These are phyloP conservation scores for Chondrosia reniformis DNA, from an alignment of 37 sponge, comb jelly and placozoan genomes.

Conservation along the genomic window DNA sequence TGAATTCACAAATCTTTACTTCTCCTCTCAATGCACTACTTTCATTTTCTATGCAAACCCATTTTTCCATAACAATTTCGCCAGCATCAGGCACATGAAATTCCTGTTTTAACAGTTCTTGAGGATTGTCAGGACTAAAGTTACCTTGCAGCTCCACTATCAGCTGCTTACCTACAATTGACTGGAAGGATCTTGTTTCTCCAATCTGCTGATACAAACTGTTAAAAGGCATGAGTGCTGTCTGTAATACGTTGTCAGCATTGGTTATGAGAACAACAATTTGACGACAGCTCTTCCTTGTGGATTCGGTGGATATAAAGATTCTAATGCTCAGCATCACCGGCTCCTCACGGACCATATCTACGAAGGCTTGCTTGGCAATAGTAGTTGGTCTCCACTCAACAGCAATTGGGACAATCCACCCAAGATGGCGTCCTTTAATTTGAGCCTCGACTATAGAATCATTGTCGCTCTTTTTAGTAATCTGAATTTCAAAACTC, in stretches of 20 bases:
- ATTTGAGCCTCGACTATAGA: background rate
- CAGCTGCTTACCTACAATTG: background rate
- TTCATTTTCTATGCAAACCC: too few species aligned
- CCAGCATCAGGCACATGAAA: background rate
- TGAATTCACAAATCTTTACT: too few species aligned
- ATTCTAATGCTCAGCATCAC: background rate
- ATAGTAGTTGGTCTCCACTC: background rate
- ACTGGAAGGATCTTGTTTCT: background rate
- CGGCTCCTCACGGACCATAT: slow-evolving; percentile 3
- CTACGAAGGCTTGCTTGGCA: background rate
- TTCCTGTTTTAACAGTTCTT: background rate
- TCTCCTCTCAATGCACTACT: too few species aligned
- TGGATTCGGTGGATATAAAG: background rate
- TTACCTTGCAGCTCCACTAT: background rate
- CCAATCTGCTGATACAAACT: slow-evolving; percentile 13
- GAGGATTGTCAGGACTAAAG: background rate
- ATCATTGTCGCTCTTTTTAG: background rate
- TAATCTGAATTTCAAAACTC: background rate
- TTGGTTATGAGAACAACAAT: background rate
- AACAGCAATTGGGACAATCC: background rate
- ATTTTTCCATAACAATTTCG: background rate
- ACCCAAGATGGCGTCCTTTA: slow-evolving; percentile 9
- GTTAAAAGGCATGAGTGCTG: background rate
- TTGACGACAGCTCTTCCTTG: too few species aligned
- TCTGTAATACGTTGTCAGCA: background rate